Percentiles rank a stretch among this genome's conserved stretches.
phyloP scores from a whole-genome alignment of 35 echinoderm and acorn worm genomes.

The Apostichopus japonicus region DNA sequence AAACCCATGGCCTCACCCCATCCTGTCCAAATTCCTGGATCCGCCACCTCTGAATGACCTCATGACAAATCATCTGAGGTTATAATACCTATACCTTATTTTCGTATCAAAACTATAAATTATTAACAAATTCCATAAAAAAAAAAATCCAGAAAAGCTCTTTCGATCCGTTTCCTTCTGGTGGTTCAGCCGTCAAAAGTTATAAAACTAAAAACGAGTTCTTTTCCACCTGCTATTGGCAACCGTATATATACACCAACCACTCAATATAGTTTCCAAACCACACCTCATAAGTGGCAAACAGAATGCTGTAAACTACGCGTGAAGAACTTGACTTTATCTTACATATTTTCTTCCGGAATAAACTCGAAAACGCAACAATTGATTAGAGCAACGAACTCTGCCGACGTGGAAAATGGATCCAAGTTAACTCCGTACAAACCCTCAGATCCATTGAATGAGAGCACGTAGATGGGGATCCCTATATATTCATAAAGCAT shows the following conservation, averaged over 20 bases:
- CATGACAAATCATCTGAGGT: no score
- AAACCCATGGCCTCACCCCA: no score
- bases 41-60: no score
- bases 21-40: no score
- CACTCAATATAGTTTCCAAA: background rate
- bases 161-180: no score
- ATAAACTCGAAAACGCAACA: constrained; percentile 56
- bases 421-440: constrained; percentile 32
- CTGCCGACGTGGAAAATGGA: background rate
- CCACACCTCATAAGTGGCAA: background rate
- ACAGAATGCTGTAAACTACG: background rate
- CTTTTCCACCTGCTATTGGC: no score
- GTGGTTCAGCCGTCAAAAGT: no score
- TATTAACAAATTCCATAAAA: no score
- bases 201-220: no score
- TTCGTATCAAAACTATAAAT: no score
- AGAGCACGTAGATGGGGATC: constrained; percentile 1
- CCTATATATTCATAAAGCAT: background rate
- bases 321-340: background rate
- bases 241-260: background rate
- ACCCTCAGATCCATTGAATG: constrained; percentile 25
- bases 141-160: no score
- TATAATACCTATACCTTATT: no score
- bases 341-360: constrained; percentile 58
- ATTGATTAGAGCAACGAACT: constrained; percentile 4